These are phyloP conservation scores for Copidosoma aretas DNA, from an alignment of 2,888 invertebrate species.

Conservation along the genomic window DNA sequence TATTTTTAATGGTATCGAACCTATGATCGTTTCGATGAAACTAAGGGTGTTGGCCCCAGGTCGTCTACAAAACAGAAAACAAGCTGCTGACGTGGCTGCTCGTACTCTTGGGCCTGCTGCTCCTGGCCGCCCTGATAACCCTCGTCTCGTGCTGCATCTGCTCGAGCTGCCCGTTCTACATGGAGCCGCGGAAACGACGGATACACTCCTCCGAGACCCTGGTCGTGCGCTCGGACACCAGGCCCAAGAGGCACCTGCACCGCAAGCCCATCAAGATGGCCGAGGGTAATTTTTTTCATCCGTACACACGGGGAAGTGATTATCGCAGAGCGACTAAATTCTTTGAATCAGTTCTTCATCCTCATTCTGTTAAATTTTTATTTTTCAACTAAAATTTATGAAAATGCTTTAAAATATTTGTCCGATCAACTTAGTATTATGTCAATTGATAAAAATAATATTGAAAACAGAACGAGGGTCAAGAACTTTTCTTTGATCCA, in stretches of 20 bases:
- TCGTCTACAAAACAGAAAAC: constrained; percentile 76
- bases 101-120: constrained; percentile 76
- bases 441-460: too few species aligned
- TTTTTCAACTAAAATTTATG: too few species aligned
- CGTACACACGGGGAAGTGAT: too few species aligned
- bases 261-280: constrained; percentile 48
- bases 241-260: constrained; percentile 55
- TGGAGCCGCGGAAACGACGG: constrained; percentile 69
- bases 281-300: constrained; percentile 42
- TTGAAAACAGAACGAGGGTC: too few species aligned
- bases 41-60: too few species aligned
- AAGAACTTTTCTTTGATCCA: too few species aligned
- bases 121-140: constrained; percentile 74
- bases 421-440: too few species aligned
- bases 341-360: too few species aligned
- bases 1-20: neutral
- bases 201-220: constrained; percentile 59
- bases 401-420: too few species aligned
- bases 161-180: constrained; percentile 83
- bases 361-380: too few species aligned
- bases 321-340: too few species aligned
- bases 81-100: constrained; percentile 78
- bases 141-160: constrained; percentile 84
- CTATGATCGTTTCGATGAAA: constrained; percentile 34
- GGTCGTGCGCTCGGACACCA: constrained; percentile 51